Base-by-base conservation (phyloP, 2,113 vertebrate species). In the Toxostoma redivivum region DNA sequence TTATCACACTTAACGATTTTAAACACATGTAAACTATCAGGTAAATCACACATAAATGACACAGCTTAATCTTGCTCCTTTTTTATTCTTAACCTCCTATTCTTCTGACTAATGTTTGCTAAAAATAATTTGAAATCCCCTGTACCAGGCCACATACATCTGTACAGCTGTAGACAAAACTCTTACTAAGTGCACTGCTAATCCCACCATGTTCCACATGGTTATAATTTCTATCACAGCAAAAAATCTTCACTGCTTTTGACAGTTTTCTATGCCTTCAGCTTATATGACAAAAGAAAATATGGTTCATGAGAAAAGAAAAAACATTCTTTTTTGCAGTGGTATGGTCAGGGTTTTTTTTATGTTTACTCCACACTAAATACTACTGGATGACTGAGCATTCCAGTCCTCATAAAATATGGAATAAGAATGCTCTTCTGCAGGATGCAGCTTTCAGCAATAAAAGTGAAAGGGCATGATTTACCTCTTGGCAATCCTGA, bases 401-500 rank as follows among this genome's bases (percentile, higher is more conserved):
- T 17, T 44, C 28, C 56, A 79, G 78, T 12, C 25, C 30, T 64
- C 16, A 45, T 5, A 57, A 42, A 67, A 62, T 2, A 58, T 0
- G 4, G 18, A 38, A 18, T 62, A 30, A 73, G 31, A 66, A 82
- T 23, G 28, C 5, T 78, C 31, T 16, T 66, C 44, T n/a, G 18
- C 44, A n/a, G 79, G 56, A 70, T 15, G 28, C 51, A 88, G 64
- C 67, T 66, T 51, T 37, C 53, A 78, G 38, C 4, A 2, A 22
- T 8, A 54, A 4, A 69, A 86, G 40, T 28, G 27, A 81, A 81
- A 90, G 33, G 51, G 65, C 12, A 8, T 28, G 23, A 40, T 65
- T 86, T 94, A 99, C 99, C 99, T 99, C 99, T 97, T 99, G 99
- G 86, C 99, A 99, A 97, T 99, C 99, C 97, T 99, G 99, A 62